phyloP scores from a whole-genome alignment of 2,888 invertebrate species.

The Sinohyriopsis cumingii region DNA sequence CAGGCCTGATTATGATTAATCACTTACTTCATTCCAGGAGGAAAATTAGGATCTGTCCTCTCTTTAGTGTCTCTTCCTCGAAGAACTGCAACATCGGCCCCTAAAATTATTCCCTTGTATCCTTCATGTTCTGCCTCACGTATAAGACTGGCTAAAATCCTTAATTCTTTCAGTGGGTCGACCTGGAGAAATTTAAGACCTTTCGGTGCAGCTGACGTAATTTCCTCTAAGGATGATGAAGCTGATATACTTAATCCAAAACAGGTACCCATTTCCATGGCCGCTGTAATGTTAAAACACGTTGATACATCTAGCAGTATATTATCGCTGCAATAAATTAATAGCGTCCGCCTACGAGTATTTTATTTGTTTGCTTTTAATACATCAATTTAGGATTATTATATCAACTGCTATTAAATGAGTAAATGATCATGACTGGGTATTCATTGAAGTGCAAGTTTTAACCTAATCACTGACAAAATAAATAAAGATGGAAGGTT shows the following conservation, averaged over 20 bases:
- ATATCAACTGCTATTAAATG: no score
- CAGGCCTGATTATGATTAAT: neutral
- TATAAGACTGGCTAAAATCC: conserved; percentile 76
- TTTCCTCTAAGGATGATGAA: conserved; percentile 90
- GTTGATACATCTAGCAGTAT: no score
- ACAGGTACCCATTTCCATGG: conserved; percentile 82
- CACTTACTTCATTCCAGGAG: conserved; percentile 82
- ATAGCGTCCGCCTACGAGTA: no score
- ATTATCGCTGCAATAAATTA: no score
- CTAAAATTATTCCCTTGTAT: conserved; percentile 89
- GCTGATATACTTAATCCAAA: conserved; percentile 89
- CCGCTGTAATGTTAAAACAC: conserved; percentile 76
- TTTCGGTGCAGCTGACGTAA: conserved; percentile 78
- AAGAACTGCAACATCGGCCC: conserved; percentile 87
- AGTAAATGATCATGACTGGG: no score
- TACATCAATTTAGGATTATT: no score
- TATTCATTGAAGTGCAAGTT: no score
- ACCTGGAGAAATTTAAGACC: conserved; percentile 92
- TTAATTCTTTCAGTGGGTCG: conserved; percentile 82
- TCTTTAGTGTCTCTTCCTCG: conserved; percentile 87
- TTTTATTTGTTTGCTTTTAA: no score
- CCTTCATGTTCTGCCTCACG: conserved; percentile 85
- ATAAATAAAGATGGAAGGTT: no score
- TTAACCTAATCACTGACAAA: no score
- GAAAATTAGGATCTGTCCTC: conserved; percentile 87